Conservation (phyloP, 1,140 invertebrate genomes). For the Drosophila nigrodunni region DNA sequence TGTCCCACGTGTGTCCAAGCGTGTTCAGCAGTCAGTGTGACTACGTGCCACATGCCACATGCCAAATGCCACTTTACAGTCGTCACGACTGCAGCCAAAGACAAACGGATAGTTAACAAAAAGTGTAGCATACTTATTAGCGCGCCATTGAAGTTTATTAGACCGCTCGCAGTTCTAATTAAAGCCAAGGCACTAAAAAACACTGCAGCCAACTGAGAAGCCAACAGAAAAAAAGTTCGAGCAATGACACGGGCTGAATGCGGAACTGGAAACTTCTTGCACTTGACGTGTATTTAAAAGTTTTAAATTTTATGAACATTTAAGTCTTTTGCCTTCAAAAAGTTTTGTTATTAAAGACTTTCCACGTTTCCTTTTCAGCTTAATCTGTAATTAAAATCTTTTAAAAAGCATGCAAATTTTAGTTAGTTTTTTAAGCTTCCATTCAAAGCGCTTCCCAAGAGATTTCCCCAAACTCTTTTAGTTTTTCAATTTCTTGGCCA, state of each 20-base stretch:
- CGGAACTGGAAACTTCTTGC: background rate
- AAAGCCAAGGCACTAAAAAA: conserved; percentile 16
- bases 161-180: conserved; percentile 34
- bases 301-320: too few species aligned
- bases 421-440: too few species aligned
- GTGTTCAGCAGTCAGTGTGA: conserved; percentile 12
- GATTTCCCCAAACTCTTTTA: background rate
- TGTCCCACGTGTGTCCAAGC: conserved; percentile 14
- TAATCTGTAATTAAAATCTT: too few species aligned
- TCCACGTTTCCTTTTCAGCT: too few species aligned
- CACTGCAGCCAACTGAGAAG: background rate
- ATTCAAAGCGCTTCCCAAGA: too few species aligned
- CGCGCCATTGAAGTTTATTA: conserved; percentile 41
- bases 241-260: conserved; percentile 33
- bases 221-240: background rate
- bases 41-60: conserved; percentile 21
- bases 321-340: too few species aligned
- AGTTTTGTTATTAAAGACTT: too few species aligned
- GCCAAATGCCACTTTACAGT: conserved; percentile 18
- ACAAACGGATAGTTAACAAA: conserved; percentile 8
- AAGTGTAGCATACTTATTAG: conserved; percentile 51
- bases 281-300: background rate
- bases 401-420: too few species aligned
- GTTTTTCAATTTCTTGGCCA: background rate
- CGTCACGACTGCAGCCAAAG: background rate